A percentile compares a stretch with the other conserved stretches of the same genome.
Conservation (phyloP, 2,113 vertebrate genomes). For the Nibea coibor region DNA sequence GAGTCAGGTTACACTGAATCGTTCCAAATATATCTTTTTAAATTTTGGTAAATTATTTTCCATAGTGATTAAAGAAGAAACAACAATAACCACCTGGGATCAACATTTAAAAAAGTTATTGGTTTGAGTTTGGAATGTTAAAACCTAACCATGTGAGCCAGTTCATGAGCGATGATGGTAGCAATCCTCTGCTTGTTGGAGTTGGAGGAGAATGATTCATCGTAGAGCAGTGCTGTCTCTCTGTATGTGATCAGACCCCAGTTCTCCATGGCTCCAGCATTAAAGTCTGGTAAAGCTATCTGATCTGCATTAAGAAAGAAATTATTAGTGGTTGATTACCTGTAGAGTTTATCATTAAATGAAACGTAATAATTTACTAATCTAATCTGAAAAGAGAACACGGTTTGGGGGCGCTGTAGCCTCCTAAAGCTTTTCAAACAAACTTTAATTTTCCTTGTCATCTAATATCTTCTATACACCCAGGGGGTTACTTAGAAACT, state of each 20-base stretch:
- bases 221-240: conserved; percentile 84
- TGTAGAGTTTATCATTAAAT: not conserved
- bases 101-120: too few relatives aligned
- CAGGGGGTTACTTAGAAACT: not conserved
- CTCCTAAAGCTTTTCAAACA: not conserved
- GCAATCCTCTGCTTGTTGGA: conserved; percentile 84
- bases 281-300: conserved; percentile 86
- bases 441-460: not conserved
- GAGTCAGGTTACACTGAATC: not conserved
- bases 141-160: conserved; percentile 84
- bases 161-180: conserved; percentile 83
- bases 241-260: conserved; percentile 88
- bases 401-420: not conserved
- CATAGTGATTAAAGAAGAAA: not conserved
- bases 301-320: conserved; percentile 75
- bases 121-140: not conserved
- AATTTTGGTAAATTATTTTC: not conserved
- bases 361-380: too few relatives aligned
- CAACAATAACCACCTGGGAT: not conserved
- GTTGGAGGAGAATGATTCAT: conserved; percentile 79
- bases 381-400: too few relatives aligned
- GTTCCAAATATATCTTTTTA: not conserved
- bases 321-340: not conserved
- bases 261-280: conserved; percentile 87
- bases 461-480: not conserved